Conservation (phyloP, 2,113 vertebrate species). For the Fregetta grallaria region DNA sequence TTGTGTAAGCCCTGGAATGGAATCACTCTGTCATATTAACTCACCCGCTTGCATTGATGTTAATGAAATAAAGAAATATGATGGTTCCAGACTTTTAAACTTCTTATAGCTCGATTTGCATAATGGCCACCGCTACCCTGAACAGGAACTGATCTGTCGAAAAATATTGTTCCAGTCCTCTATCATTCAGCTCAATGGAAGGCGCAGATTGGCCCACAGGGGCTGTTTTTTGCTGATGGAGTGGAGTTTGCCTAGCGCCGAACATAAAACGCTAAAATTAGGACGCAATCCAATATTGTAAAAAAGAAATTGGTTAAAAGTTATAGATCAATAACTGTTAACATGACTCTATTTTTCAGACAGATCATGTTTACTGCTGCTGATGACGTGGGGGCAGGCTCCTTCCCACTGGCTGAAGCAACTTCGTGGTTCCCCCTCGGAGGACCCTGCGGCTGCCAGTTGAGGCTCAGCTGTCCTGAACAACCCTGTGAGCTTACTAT, state of each 20-base stretch:
- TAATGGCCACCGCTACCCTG: slow-evolving; percentile 35
- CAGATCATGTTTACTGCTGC: slow-evolving; percentile 17
- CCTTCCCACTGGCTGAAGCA: not conserved
- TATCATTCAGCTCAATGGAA: slow-evolving; percentile 5
- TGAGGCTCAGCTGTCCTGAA: not conserved
- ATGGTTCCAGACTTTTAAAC: slow-evolving; percentile 73
- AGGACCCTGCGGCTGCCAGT: not conserved
- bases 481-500: not conserved
- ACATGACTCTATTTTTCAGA: not conserved
- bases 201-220: not conserved
- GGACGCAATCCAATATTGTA: slow-evolving; percentile 16
- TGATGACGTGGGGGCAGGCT: not conserved
- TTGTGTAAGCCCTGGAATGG: not conserved
- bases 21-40: not conserved
- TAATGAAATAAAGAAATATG: slow-evolving; percentile 73
- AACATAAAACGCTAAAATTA: slow-evolving; percentile 20
- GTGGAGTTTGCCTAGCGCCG: not conserved
- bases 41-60: not conserved
- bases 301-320: slow-evolving; percentile 51
- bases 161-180: slow-evolving; percentile 35
- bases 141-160: slow-evolving; percentile 52
- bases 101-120: slow-evolving; percentile 61
- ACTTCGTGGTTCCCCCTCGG: not conserved
- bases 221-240: slow-evolving; percentile 35
- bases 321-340: slow-evolving; percentile 52